These are phyloP conservation scores for Cepphus grylle DNA, from an alignment of 2,113 vertebrate genomes.

Conservation along the genomic window DNA sequence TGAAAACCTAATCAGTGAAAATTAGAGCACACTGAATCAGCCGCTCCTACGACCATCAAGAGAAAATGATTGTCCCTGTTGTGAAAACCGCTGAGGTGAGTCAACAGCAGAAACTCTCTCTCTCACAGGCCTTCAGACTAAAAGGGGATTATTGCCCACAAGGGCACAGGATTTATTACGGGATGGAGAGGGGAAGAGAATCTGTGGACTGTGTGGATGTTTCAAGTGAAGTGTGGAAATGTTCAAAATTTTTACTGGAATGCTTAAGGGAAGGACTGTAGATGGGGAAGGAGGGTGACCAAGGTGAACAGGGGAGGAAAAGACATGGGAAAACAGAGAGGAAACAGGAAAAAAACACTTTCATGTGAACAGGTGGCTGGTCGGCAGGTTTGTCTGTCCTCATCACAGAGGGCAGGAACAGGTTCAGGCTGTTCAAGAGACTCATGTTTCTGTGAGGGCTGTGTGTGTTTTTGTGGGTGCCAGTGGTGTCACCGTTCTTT, in stretches of 20 bases:
- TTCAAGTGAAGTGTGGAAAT: background rate
- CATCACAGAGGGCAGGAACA: background rate
- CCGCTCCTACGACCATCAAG: background rate
- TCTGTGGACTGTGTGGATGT: background rate
- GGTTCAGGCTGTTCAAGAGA: background rate
- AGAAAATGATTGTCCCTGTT: background rate
- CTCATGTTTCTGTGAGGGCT: background rate
- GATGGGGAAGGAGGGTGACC: background rate
- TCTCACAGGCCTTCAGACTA: background rate
- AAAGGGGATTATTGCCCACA: background rate
- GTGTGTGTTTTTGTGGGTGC: background rate
- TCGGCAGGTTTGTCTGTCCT: background rate
- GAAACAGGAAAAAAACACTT: background rate
- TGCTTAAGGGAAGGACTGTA: background rate
- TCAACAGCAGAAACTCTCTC: background rate
- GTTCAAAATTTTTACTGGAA: background rate
- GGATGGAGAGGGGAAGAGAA: background rate
- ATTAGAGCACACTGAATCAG: constrained; percentile 6
- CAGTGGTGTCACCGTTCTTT: background rate
- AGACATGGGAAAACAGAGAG: background rate
- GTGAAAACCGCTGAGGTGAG: background rate
- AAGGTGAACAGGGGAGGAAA: background rate
- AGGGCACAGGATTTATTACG: background rate
- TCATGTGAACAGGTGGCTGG: background rate
- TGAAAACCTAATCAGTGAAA: constrained; percentile 13